Conservation (phyloP, 1,140 invertebrate species). For the Zaprionus nigranus region DNA sequence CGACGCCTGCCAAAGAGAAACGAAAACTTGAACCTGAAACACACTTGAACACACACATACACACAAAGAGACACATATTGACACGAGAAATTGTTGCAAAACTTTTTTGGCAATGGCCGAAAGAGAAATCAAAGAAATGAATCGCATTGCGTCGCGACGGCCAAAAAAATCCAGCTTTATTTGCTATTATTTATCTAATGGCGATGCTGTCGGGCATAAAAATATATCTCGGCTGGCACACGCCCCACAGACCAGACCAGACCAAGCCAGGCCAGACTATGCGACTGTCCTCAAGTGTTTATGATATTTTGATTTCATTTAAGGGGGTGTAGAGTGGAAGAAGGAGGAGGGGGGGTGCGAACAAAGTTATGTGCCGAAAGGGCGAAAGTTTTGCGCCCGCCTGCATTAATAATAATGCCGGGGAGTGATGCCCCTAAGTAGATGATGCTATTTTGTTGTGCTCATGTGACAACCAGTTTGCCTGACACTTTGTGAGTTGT, state of each 20-base stretch:
- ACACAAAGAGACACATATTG: not conserved
- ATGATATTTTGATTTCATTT: conserved; percentile 81
- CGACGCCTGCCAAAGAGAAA: conserved; percentile 22
- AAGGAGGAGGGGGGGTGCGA: not conserved
- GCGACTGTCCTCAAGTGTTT: conserved; percentile 64
- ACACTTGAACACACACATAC: conserved; percentile 4
- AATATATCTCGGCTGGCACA: conserved; percentile 48
- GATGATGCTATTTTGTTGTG: conserved; percentile 25
- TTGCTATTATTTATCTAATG: conserved; percentile 77
- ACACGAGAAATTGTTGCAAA: conserved; percentile 33
- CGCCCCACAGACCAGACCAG: conserved; percentile 28
- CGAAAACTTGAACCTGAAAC: conserved; percentile 32
- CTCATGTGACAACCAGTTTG: conserved; percentile 64
- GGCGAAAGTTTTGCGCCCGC: conserved; percentile 35
- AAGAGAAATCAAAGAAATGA: conserved; percentile 36
- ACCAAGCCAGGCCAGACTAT: not conserved
- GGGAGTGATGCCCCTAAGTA: conserved; percentile 1
- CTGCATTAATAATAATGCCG: conserved; percentile 68
- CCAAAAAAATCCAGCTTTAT: conserved; percentile 45
- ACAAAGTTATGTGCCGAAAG: conserved; percentile 35
- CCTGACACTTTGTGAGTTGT: conserved; percentile 44
- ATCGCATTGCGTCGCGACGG: conserved; percentile 5
- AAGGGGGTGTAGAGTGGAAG: not conserved
- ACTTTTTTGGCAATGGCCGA: conserved; percentile 34
- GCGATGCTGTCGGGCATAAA: conserved; percentile 47